A percentile compares a stretch with the other conserved stretches of the same genome.
phyloP scores from a whole-genome alignment of 2,797 vertebrate species.

The Pseudocheirus occidentalis region DNA sequence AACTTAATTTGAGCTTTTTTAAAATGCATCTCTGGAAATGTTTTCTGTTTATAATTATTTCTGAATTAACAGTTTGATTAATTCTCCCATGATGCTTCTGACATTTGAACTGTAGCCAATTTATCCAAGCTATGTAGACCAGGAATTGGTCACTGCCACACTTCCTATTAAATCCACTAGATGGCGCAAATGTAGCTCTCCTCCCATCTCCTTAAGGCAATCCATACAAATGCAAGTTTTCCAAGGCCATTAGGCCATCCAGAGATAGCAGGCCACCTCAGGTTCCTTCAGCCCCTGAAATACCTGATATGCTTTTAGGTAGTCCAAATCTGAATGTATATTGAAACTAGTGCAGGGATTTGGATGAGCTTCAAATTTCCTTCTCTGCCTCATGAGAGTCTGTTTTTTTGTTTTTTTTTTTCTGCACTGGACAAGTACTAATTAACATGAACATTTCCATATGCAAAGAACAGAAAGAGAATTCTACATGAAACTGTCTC shows the following conservation, averaged over 20 bases:
- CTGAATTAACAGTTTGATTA: no score
- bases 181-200: background rate
- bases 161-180: conserved; percentile 47
- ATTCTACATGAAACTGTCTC: background rate
- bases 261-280: background rate
- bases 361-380: background rate
- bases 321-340: background rate
- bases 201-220: background rate
- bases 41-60: background rate
- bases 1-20: background rate
- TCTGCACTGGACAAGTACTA: background rate
- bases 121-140: background rate
- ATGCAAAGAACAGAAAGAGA: background rate
- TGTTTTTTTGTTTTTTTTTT: background rate
- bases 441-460: background rate
- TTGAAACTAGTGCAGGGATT: background rate
- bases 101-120: background rate
- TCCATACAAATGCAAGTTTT: background rate
- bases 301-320: background rate
- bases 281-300: background rate
- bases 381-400: background rate
- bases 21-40: background rate
- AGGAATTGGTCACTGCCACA: background rate
- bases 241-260: background rate
- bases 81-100: background rate